Percentiles rank a stretch among this genome's conserved stretches.
Evolutionary conservation across 1,140 invertebrate species (phyloP).

Genomic region (Musca domestica): DNA sequence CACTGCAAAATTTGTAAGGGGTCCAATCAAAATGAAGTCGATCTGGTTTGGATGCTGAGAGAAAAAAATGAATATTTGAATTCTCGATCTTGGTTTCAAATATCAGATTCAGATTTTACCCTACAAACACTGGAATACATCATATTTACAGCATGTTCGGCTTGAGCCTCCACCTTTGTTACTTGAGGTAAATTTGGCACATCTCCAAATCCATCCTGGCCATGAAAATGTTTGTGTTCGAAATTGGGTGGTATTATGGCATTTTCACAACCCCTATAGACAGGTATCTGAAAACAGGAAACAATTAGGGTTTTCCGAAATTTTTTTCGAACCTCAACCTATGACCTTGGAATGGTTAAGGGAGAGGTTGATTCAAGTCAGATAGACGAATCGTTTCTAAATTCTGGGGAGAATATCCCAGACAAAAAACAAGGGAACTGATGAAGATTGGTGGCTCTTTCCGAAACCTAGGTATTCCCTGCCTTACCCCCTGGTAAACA

Average conservation of each 20-base stretch:
- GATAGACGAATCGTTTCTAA: too few species aligned
- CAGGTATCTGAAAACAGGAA: constrained; percentile 59
- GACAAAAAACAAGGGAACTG: too few species aligned
- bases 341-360: too few species aligned
- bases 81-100: neutral
- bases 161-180: neutral
- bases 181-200: constrained; percentile 16
- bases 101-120: neutral
- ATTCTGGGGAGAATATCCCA: too few species aligned
- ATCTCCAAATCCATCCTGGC: constrained; percentile 66
- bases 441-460: too few species aligned
- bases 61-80: neutral
- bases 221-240: constrained; percentile 38
- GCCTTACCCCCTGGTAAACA: too few species aligned
- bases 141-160: constrained; percentile 44
- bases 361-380: too few species aligned
- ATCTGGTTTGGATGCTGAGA: constrained; percentile 51
- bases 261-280: constrained; percentile 59
- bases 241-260: constrained; percentile 40
- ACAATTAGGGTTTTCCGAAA: too few species aligned
- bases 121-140: constrained; percentile 54
- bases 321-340: too few species aligned
- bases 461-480: too few species aligned
- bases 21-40: constrained; percentile 64
- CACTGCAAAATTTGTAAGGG: constrained; percentile 74